These are phyloP conservation scores for Caloenas nicobarica DNA, from an alignment of 2,113 vertebrate genomes.

Conservation along the genomic window DNA sequence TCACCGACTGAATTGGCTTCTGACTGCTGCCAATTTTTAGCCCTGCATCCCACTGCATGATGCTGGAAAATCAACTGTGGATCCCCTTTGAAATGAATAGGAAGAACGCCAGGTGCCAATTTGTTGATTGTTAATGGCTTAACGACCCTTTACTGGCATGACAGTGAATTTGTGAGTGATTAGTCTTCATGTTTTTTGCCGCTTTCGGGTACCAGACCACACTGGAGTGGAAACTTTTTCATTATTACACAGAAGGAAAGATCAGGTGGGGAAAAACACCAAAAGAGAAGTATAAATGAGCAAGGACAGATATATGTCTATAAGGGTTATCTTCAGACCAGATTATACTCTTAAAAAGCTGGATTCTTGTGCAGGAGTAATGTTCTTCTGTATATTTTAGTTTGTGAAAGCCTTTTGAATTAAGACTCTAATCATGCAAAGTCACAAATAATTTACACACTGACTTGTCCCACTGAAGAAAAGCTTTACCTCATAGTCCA, in stretches of 20 bases:
- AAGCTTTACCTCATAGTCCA: not conserved
- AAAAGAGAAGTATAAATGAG: not conserved
- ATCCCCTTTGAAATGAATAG: not conserved
- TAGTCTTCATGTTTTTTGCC: not conserved
- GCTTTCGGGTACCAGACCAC: not conserved
- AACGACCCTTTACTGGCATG: not conserved
- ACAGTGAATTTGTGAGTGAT: not conserved
- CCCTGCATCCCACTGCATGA: not conserved
- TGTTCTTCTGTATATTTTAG: not conserved
- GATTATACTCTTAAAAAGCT: not conserved
- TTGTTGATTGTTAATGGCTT: not conserved
- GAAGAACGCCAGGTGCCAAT: conserved; percentile 26
- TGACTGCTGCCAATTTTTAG: not conserved
- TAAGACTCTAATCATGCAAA: not conserved
- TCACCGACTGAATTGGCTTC: not conserved
- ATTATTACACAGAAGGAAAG: not conserved
- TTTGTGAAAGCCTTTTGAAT: not conserved
- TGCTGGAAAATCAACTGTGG: not conserved
- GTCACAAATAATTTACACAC: not conserved
- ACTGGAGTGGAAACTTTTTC: not conserved
- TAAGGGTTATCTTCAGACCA: not conserved
- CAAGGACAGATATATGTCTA: not conserved
- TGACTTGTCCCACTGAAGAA: not conserved
- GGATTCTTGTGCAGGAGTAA: not conserved
- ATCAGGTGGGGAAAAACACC: not conserved